Conservation (phyloP, 2,888 invertebrate species). For the Brenthis hecate region DNA sequence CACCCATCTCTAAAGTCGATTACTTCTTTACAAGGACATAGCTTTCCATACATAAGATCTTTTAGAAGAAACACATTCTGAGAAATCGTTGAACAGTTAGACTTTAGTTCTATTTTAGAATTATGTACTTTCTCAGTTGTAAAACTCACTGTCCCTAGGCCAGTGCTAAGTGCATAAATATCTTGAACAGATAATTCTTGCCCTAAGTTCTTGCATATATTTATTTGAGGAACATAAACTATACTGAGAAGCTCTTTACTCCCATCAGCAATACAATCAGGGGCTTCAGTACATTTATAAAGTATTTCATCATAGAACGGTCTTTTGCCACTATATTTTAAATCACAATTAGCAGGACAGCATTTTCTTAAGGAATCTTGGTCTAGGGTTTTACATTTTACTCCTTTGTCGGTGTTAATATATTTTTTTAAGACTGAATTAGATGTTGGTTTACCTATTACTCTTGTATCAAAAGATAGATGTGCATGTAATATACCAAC, state of each 20-base stretch:
- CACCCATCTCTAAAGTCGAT: slow-evolving; percentile 50
- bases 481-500: slow-evolving; percentile 44
- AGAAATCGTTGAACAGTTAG: slow-evolving; percentile 67
- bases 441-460: slow-evolving; percentile 37
- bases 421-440: slow-evolving; percentile 46
- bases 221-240: slow-evolving; percentile 56
- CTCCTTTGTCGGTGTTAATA: slow-evolving; percentile 39
- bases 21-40: slow-evolving; percentile 46
- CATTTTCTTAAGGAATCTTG: slow-evolving; percentile 59
- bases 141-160: slow-evolving; percentile 52
- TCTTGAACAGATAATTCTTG: slow-evolving; percentile 55
- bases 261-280: slow-evolving; percentile 50
- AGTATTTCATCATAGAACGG: slow-evolving; percentile 51
- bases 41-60: slow-evolving; percentile 59
- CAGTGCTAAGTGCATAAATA: slow-evolving; percentile 60
- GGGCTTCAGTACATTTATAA: slow-evolving; percentile 52
- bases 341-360: slow-evolving; percentile 58
- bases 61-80: slow-evolving; percentile 59
- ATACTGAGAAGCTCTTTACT: slow-evolving; percentile 55
- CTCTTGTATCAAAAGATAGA: slow-evolving; percentile 60
- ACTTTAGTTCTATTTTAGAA: slow-evolving; percentile 48
- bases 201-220: slow-evolving; percentile 61
- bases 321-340: slow-evolving; percentile 60
- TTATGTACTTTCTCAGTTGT: slow-evolving; percentile 32
- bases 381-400: slow-evolving; percentile 55